Evolutionary conservation across 2,113 vertebrate genomes (phyloP).

Genomic region (Numida meleagris): DNA sequence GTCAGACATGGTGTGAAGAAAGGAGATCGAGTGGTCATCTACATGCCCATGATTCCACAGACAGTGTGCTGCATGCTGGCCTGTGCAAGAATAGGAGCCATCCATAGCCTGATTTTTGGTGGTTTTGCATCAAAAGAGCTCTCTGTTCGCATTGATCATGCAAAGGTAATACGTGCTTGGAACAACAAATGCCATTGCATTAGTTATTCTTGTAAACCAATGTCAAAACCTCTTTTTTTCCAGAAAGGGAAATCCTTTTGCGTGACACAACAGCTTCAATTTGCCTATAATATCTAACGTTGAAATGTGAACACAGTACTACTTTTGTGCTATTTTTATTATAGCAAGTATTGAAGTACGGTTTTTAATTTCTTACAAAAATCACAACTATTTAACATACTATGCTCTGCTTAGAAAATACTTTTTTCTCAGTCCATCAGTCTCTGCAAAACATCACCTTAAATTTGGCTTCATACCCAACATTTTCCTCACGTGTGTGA

Average conservation of each 20-base stretch:
- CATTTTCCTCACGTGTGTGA: not conserved
- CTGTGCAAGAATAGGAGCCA: conserved; percentile 92
- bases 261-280: not conserved
- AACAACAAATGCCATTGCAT: not conserved
- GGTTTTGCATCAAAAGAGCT: conserved; percentile 97
- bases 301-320: not conserved
- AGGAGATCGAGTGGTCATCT: conserved; percentile 94
- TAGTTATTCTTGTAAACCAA: not conserved
- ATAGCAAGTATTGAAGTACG: not conserved
- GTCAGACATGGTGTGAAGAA: conserved; percentile 86
- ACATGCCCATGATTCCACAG: conserved; percentile 99
- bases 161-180: conserved; percentile 81
- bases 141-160: conserved; percentile 90
- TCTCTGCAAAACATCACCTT: not conserved
- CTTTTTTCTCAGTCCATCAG: not conserved
- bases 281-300: not conserved
- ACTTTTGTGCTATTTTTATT: not conserved
- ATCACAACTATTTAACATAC: not conserved
- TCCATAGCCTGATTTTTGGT: conserved; percentile 97
- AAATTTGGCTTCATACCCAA: not conserved
- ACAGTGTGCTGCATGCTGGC: conserved; percentile 95
- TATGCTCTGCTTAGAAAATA: not conserved
- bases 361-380: not conserved
- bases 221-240: not conserved
- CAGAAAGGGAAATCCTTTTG: not conserved